Evolutionary conservation across 2,888 invertebrate genomes (phyloP), one percentile per base, ranked within the genome.

Genomic region (Ochropacha duplaris): DNA sequence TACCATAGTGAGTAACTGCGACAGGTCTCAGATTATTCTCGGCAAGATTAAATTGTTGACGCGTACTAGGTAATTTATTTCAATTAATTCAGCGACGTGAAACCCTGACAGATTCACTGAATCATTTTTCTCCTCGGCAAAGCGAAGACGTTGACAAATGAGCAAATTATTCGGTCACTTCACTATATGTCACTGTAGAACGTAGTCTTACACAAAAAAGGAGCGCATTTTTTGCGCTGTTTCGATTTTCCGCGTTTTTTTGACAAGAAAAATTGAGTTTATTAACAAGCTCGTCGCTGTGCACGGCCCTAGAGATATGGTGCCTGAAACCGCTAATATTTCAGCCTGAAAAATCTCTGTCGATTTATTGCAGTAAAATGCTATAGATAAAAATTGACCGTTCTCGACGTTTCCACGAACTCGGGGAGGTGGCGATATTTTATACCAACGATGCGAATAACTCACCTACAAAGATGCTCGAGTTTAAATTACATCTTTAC

Each of bases 101-200:
- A 82, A 79, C 82, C 78, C 70, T 75, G 87, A 86, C 88, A 86
- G 90, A 88, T 87, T 87, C 86, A 86, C 78, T 87, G 88, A 87
- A 89, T 90, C 88, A 89, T 90, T 90, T 90, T 89, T 90, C 89
- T 88, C 83, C 78, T 74, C 74, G 73, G 82, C 79, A 79, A 76
- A 83, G 81, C 77, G 81, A 80, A 87, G 90, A 90, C 88, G 82
- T 88, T 90, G 90, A 90, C 85, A 87, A 90, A 90, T 81, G 87
- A 84, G 78, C 71, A 71, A 87, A 87, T 90, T 90, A 90, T 90
- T 86, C 87, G 86, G 84, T 87, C 86, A 86, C 84, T 86, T 85
- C 84, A 81, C 83, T 80, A 80, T 74, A 78, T 78, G 78, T 76
- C 74, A 69, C 67, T 68, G 68, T 69, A 74, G 71, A 76, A 76